Evolutionary conservation across 2,888 invertebrate genomes (phyloP), one percentile per base, ranked within the genome.

Genomic region (Drosophila barbarae): DNA sequence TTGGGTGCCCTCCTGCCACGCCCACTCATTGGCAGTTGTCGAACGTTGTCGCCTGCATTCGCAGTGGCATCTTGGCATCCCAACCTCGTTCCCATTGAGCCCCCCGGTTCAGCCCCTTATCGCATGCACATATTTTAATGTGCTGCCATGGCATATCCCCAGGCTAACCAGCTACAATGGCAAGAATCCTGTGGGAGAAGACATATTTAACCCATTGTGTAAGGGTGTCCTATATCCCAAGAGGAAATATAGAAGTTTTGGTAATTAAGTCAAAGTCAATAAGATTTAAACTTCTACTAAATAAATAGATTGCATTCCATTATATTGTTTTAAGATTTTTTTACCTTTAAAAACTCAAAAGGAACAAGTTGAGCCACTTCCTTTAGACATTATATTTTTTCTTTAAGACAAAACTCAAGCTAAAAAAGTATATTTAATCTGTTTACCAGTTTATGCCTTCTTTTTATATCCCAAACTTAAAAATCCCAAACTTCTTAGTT

Each of bases 21-120:
- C 58, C 50, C 61, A 26, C 66, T 70, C 72, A 82, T 76, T 76
- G 83, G 82, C 85, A 82, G 84, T 84, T 84, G 85, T 84, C 79
- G 74, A 76, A 74, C 71, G 81, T 64, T 72, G 71, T 67, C 68
- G 65, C 68, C 68, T 60, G 61, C 68, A 74, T 66, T 69, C 72
- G 61, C 68, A 72, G 63, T 67, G 76, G 53, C 73, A 68, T 77
- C 66, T 68, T 57, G 73, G 60, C 73, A 65, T 32, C 23, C 47
- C 55, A 35, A 26, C 32, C 55, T 46, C 56, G 53, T 38, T 51
- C 49, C 60, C 60, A 32, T 38, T 5, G 50, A 42, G 50, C 9
- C 18, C 18, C 18, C 46, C 46, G 13, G 8, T 3, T 21, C 18
- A 13, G 30, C 30, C 59, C 50, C 64, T 78, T 53, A 58, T 71